phyloP scores from a whole-genome alignment of 2,888 invertebrate genomes.

The Drosophila tripunctata region DNA sequence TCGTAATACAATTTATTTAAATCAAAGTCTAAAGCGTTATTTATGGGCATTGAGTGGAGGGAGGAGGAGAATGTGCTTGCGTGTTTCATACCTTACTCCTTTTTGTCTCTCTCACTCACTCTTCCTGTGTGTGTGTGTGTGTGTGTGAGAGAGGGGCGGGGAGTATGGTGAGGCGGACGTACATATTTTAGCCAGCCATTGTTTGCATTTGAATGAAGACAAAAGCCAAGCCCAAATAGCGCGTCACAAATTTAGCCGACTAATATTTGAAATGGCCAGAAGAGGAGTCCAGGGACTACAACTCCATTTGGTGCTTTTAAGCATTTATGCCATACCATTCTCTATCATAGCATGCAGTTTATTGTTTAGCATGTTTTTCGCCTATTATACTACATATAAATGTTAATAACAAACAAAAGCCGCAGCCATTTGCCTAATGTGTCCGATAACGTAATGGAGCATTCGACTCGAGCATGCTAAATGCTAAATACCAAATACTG shows the following conservation, averaged over 20 bases:
- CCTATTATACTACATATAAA: conserved; percentile 65
- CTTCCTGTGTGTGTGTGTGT: not conserved
- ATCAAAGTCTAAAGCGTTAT: conserved; percentile 83
- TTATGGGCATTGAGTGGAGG: conserved; percentile 67
- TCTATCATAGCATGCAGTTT: conserved; percentile 56
- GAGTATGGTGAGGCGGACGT: not conserved
- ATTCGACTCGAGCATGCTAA: conserved; percentile 17
- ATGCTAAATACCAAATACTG: not conserved
- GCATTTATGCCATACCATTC: conserved; percentile 47
- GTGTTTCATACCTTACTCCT: too few relatives aligned
- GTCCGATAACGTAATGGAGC: conserved; percentile 56
- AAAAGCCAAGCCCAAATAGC: conserved; percentile 79
- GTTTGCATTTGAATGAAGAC: conserved; percentile 72
- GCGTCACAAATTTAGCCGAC: conserved; percentile 76
- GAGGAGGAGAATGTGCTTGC: not conserved
- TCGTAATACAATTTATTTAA: conserved; percentile 82
- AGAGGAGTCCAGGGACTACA: conserved; percentile 36
- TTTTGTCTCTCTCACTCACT: not conserved
- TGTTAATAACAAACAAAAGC: conserved; percentile 59
- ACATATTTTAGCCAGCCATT: conserved; percentile 68
- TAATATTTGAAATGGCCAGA: conserved; percentile 68
- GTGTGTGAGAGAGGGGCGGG: conserved; percentile 2
- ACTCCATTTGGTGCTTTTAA: conserved; percentile 61
- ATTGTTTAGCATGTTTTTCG: conserved; percentile 73
- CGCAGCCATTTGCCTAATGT: conserved; percentile 71